Base-by-base conservation (phyloP, 2,797 vertebrate genomes). In the Sebastes diploproa region DNA sequence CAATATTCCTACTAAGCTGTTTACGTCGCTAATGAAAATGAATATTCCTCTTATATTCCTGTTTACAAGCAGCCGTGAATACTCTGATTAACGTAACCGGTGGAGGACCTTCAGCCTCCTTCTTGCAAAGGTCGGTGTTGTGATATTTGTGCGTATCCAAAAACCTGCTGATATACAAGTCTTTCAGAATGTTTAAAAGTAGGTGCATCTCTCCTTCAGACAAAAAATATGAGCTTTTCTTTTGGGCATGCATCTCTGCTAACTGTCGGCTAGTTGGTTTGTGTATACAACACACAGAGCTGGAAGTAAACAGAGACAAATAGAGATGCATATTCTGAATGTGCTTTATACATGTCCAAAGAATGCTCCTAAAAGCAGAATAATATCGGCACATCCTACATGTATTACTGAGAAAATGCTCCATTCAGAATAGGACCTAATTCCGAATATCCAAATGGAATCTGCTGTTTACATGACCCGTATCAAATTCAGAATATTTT, bases 331-430 rank as follows among this genome's bases (percentile, higher is more conserved):
- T 30, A 30, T 60, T 60, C 27, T 20, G 16, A 60, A 60, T 29
- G 58, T 8, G 58, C 58, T 60, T 1, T 60, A 16, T 10, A 56
- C 22, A 56, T 13, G 56, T 59, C 58, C 58, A 59, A 29, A 27
- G 16, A 59, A 2, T 18, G 25, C 56, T 29, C 58, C 58, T 59
- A 10, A 29, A 59, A 59, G 4, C 4, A 8, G 16, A 18, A 59
- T 16, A 59, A 27, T 16, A 8, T 16, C 3, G 2, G 25, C 23
- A 18, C 0, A 2, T 12, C 20, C 11, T 1, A 22, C 30, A 50
- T 50, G 6, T 62, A 0, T n/a, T 13, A 4, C 0, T 62, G 0
- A 0, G 60, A 34, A 34, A 36, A 8, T 22, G 32, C 20, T 36
- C 4, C n/a, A 23, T 62, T 22, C 12, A 2, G 4, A 2, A 62